Conservation (phyloP, 2,888 invertebrate genomes). For the Mechanitis messenoides region DNA sequence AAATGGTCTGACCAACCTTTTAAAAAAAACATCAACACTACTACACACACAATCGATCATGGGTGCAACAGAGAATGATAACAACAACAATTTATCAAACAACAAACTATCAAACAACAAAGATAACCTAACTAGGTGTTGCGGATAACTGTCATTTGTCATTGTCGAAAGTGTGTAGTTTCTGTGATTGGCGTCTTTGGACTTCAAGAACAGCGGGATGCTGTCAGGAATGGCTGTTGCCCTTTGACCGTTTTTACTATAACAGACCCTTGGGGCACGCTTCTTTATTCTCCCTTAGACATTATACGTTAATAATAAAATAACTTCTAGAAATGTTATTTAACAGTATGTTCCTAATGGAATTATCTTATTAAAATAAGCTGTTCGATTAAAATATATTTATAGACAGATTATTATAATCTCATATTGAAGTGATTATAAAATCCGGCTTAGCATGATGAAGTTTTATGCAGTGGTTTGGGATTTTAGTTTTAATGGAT, state of each 20-base stretch:
- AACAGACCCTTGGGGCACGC: slow-evolving; percentile 57
- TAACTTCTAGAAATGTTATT: background rate
- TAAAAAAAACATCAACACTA: background rate
- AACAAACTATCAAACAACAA: slow-evolving; percentile 19
- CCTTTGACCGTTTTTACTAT: slow-evolving; percentile 53
- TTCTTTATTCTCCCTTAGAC: slow-evolving; percentile 41
- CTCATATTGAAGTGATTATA: slow-evolving; percentile 55
- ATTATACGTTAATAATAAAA: too few relatives aligned
- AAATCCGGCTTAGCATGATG: slow-evolving; percentile 50
- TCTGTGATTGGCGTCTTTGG: slow-evolving; percentile 22
- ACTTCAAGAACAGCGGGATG: slow-evolving; percentile 41
- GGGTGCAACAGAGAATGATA: slow-evolving; percentile 17
- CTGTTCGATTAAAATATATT: too few relatives aligned
- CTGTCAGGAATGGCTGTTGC: slow-evolving; percentile 45
- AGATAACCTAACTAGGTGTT: slow-evolving; percentile 30
- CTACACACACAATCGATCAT: slow-evolving; percentile 12
- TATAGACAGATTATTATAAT: slow-evolving; percentile 37
- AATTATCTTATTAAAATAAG: too few relatives aligned
- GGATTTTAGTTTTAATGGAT: background rate
- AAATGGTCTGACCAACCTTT: too few relatives aligned
- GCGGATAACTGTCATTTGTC: slow-evolving; percentile 38
- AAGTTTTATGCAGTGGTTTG: slow-evolving; percentile 30
- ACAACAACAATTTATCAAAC: slow-evolving; percentile 18
- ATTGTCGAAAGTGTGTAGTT: slow-evolving; percentile 22
- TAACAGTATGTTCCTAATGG: too few relatives aligned